Base-by-base conservation (phyloP, 2,888 invertebrate genomes). In the Agapostemon virescens region DNA sequence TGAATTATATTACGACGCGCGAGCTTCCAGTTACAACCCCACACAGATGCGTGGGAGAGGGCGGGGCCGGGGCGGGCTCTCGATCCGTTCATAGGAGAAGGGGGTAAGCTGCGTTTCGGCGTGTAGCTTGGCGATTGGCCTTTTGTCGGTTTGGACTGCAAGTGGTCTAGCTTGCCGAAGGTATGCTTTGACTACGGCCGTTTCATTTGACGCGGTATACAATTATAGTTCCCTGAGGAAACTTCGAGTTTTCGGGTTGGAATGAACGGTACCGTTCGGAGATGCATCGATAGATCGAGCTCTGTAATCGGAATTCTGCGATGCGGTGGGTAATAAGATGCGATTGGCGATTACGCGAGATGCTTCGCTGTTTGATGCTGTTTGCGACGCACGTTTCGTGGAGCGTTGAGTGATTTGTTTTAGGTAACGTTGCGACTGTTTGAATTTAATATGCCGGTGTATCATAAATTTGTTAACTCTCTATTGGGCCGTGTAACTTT, bases 181-280 rank as follows among this genome's bases (percentile, higher is more conserved):
- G 86, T 86, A 86, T 86, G 86, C 86, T 85, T 86, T 86, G 86
- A 86, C 76, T 68, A 64, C 17, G 64, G 58, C 79, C 63, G 84
- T 86, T 83, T 83, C 82, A 79, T 80, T 73, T 74, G 69, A 81
- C 73, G 73, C 74, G 76, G 70, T 78, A 69, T 79, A 84, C 84
- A 84, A 86, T 86, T 83, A 86, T 86, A 83, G 81, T 69, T 80
- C 33, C 73, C 49, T n/a, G 23, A 66, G 74, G 81, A 81, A 86
- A 83, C 84, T 86, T 84, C 42, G 79, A 84, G 84, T 84, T 86
- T 79, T 76, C 77, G 80, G 73, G 75, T 74, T 77, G 64, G 72
- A 77, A 84, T 77, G 77, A 83, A 74, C 84, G 75, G 77, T 74
- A 36, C 71, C 64, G 71, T 61, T 71, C 69, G 67, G 42, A 23